Evolutionary conservation across 37 sponge, comb jelly and placozoan genomes (phyloP).

Genomic region (Cliona cf. orientalis): DNA sequence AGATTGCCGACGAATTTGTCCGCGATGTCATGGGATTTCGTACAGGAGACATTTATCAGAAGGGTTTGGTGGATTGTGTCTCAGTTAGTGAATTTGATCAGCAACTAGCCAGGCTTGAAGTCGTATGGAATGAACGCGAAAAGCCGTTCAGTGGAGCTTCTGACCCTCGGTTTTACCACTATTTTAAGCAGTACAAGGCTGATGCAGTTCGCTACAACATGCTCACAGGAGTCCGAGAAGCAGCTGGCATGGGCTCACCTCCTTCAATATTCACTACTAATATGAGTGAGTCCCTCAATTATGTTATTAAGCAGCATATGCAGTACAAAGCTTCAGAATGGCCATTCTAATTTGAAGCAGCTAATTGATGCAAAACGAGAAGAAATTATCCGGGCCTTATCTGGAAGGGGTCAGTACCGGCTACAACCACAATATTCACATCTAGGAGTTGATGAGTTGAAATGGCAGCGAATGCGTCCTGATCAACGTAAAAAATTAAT

Average conservation of each 20-base stretch:
- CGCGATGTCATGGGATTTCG: too few relatives aligned
- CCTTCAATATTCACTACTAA: conserved; percentile 25
- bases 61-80: too few relatives aligned
- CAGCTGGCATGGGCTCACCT: conserved; percentile 28
- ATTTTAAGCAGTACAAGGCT: conserved; percentile 8
- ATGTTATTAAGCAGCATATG: conserved; percentile 18
- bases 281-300: conserved; percentile 21
- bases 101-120: too few relatives aligned
- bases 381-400: conserved; percentile 15
- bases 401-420: conserved; percentile 22
- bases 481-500: too few relatives aligned
- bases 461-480: conserved; percentile 6
- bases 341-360: not conserved
- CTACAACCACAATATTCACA: not conserved
- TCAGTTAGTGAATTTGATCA: too few relatives aligned
- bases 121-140: too few relatives aligned
- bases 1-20: too few relatives aligned
- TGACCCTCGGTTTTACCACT: not conserved
- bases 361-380: conserved; percentile 11
- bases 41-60: too few relatives aligned
- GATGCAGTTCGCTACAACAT: not conserved
- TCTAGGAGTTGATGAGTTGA: not conserved
- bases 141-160: too few relatives aligned
- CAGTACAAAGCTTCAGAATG: conserved; percentile 33
- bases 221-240: conserved; percentile 1